Evolutionary conservation across 2,113 vertebrate genomes (phyloP).

Genomic region (Bolborhynchus lineola): DNA sequence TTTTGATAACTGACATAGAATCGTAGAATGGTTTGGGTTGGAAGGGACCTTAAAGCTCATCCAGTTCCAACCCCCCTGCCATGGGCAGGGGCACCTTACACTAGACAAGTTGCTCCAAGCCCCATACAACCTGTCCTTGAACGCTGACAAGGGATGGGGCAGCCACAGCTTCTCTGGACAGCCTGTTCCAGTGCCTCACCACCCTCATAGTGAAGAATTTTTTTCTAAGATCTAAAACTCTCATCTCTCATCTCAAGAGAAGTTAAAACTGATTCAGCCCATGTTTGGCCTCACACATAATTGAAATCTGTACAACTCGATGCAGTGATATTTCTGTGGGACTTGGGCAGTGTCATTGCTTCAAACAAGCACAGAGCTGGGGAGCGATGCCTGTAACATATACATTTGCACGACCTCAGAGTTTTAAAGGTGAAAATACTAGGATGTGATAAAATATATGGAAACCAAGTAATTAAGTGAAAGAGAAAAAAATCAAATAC

Average conservation of each 20-base stretch:
- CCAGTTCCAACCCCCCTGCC: not conserved
- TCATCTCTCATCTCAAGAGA: not conserved
- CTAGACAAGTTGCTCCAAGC: not conserved
- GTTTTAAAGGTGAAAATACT: not conserved
- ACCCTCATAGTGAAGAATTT: not conserved
- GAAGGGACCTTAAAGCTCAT: not conserved
- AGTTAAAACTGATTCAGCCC: not conserved
- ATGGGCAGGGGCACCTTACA: not conserved
- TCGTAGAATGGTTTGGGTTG: not conserved
- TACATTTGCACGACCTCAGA: not conserved
- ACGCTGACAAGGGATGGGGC: not conserved
- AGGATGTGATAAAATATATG: not conserved
- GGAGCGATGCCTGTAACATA: not conserved
- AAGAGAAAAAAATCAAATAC: not conserved
- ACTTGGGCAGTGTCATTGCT: not conserved
- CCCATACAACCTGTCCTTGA: not conserved
- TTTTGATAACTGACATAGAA: not conserved
- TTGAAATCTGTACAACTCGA: not conserved
- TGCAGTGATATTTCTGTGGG: not conserved
- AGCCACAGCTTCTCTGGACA: not conserved
- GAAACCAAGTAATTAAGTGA: not conserved
- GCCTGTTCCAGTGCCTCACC: not conserved
- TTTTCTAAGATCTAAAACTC: not conserved
- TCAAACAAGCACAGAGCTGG: not conserved
- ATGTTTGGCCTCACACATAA: not conserved